Evolutionary conservation across 2,113 vertebrate genomes (phyloP).

Genomic region (Gymnarchus niloticus): DNA sequence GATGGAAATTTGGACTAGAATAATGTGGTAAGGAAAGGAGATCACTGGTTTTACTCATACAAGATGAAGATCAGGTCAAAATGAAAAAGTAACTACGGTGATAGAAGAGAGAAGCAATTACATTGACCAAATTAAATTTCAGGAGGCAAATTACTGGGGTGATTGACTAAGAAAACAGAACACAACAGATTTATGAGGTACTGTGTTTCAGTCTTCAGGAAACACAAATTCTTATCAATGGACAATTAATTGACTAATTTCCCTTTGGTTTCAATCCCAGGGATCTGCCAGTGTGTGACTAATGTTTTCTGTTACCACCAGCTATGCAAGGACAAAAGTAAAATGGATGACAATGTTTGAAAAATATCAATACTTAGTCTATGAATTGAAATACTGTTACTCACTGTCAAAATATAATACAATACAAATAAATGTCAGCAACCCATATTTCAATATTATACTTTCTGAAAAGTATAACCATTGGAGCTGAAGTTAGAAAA

Average conservation of each 20-base stretch:
- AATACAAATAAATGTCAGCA: too few relatives aligned
- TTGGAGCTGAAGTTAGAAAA: too few relatives aligned
- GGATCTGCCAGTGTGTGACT: neutral
- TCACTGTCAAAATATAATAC: too few relatives aligned
- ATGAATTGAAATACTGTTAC: too few relatives aligned
- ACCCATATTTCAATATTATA: too few relatives aligned
- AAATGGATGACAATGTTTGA: neutral
- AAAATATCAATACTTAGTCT: too few relatives aligned
- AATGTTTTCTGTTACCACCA: neutral
- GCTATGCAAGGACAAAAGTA: neutral
- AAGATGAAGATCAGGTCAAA: neutral
- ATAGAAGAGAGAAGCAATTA: neutral
- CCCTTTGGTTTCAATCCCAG: neutral
- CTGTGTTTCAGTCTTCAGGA: neutral
- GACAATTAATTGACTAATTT: neutral
- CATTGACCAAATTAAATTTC: neutral
- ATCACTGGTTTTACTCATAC: neutral
- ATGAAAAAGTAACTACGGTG: neutral
- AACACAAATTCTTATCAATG: neutral
- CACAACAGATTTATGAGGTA: neutral
- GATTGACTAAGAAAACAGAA: neutral
- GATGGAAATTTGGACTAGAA: too few relatives aligned
- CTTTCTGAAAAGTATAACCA: too few relatives aligned
- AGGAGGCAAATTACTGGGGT: neutral
- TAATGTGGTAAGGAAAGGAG: too few relatives aligned